Evolutionary conservation across 1,140 invertebrate species (phyloP).

Genomic region (Leptopilina clavipes): DNA sequence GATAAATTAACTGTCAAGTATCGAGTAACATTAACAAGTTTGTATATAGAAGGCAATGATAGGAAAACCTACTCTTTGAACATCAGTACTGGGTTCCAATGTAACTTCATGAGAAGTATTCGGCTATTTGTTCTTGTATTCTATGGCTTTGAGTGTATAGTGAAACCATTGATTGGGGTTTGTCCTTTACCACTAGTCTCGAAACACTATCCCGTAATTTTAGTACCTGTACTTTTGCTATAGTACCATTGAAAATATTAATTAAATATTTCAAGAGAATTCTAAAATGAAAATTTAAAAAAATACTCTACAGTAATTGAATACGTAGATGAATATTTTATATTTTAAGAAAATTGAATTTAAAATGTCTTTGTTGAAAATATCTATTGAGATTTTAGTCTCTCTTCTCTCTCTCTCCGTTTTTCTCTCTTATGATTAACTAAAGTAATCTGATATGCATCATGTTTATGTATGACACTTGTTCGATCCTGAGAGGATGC

Average conservation of each 20-base stretch:
- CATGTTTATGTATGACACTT: conserved; percentile 9
- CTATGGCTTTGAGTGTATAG: conserved; percentile 8
- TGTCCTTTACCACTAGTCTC: neutral
- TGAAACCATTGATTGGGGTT: conserved; percentile 27
- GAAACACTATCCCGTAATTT: neutral
- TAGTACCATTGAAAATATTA: neutral
- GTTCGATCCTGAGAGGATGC: neutral
- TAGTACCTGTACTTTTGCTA: neutral
- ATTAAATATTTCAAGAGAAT: neutral
- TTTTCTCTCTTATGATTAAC: neutral
- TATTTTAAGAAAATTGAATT: too few species aligned
- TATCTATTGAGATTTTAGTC: neutral
- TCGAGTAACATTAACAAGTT: neutral
- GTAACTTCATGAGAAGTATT: conserved; percentile 18
- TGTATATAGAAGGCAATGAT: neutral
- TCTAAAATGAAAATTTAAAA: too few species aligned
- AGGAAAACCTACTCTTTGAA: neutral
- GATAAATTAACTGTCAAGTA: neutral
- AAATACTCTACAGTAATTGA: too few species aligned
- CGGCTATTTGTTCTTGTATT: conserved; percentile 19
- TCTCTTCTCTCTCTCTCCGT: neutral
- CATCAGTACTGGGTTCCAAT: neutral
- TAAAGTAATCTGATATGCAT: conserved; percentile 4
- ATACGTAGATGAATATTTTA: too few species aligned
- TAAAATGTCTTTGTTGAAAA: neutral